These are phyloP conservation scores for Thamnaconus septentrionalis DNA, from an alignment of 2,113 vertebrate species.

Conservation along the genomic window DNA sequence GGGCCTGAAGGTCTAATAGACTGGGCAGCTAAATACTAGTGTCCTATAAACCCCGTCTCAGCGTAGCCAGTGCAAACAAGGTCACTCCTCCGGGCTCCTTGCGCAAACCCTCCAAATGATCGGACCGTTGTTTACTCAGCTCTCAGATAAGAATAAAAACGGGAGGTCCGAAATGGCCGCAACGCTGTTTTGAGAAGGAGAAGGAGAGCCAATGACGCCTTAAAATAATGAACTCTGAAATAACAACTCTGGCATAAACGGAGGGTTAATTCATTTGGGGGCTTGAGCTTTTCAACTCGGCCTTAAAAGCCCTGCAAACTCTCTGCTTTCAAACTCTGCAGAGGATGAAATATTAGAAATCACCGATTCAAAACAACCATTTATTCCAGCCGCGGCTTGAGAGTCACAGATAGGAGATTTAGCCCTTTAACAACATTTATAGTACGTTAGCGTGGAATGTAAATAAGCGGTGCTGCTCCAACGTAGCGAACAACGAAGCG, in stretches of 20 bases:
- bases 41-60: no score
- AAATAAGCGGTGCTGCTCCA: no score
- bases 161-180: slow-evolving; percentile 21
- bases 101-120: slow-evolving; percentile 20
- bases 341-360: no score
- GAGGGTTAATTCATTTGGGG: slow-evolving; percentile 36
- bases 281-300: slow-evolving; percentile 11
- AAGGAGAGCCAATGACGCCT: slow-evolving; percentile 9
- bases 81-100: no score
- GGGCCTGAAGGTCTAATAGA: slow-evolving; percentile 15
- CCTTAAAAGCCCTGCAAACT: neutral
- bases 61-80: no score
- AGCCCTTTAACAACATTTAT: no score
- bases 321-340: no score
- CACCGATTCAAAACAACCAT: no score
- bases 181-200: slow-evolving; percentile 25
- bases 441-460: no score
- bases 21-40: neutral
- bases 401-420: no score
- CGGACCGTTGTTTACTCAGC: slow-evolving; percentile 31
- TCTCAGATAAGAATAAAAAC: slow-evolving; percentile 26
- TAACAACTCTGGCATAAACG: slow-evolving; percentile 26
- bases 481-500: slow-evolving; percentile 7
- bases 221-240: neutral
- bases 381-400: no score